Evolutionary conservation across 2,113 vertebrate genomes (phyloP).

Genomic region (Larimichthys polyactis): DNA sequence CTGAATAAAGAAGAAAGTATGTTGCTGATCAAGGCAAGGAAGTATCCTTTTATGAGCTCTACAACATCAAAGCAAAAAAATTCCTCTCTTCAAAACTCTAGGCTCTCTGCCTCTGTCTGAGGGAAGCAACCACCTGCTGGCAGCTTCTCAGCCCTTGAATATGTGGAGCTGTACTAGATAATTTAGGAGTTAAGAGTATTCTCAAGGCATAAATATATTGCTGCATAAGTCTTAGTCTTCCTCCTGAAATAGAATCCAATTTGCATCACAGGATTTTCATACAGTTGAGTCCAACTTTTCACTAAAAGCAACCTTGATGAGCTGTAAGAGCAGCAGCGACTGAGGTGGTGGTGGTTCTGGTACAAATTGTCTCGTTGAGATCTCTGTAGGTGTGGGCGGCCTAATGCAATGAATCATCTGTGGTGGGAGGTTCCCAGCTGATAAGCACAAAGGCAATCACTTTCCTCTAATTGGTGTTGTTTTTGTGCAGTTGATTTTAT

Average conservation of each 20-base stretch:
- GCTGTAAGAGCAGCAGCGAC: not conserved
- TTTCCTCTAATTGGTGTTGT: slow-evolving; percentile 51
- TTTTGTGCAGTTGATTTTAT: slow-evolving; percentile 95
- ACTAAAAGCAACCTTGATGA: slow-evolving; percentile 32
- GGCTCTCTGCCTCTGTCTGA: slow-evolving; percentile 48
- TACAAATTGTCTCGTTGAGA: slow-evolving; percentile 14
- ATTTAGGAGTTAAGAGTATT: slow-evolving; percentile 66
- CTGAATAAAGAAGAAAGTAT: slow-evolving; percentile 61
- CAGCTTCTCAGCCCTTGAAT: slow-evolving; percentile 49
- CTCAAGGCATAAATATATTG: slow-evolving; percentile 60
- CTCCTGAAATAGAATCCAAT: slow-evolving; percentile 51
- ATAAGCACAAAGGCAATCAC: slow-evolving; percentile 1
- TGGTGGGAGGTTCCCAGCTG: slow-evolving; percentile 41
- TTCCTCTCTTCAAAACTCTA: slow-evolving; percentile 62
- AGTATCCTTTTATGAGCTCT: slow-evolving; percentile 63
- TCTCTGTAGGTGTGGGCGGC: slow-evolving; percentile 45
- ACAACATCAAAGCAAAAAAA: slow-evolving; percentile 64
- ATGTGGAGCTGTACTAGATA: slow-evolving; percentile 53
- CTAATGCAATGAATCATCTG: slow-evolving; percentile 51
- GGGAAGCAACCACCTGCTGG: slow-evolving; percentile 72
- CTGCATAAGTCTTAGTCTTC: slow-evolving; percentile 36
- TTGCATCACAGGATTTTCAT: slow-evolving; percentile 33
- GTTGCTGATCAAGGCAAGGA: slow-evolving; percentile 66
- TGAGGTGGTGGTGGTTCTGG: slow-evolving; percentile 13
- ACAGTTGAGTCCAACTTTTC: slow-evolving; percentile 8